These are phyloP conservation scores for Bambusicola thoracicus DNA, from an alignment of 2,113 vertebrate genomes.

Conservation along the genomic window DNA sequence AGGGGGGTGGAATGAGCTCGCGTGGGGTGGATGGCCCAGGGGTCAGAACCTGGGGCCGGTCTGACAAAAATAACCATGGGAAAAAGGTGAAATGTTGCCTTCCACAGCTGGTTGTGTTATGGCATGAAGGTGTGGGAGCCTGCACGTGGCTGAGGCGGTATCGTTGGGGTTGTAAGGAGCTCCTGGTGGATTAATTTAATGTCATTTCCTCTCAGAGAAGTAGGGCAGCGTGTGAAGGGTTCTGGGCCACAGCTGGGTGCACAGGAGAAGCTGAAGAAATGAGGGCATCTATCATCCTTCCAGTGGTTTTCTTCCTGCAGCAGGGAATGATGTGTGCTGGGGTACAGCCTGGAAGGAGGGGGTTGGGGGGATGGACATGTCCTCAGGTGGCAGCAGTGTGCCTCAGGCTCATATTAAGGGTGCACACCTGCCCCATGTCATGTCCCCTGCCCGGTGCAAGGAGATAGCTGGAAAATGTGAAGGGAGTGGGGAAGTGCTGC, in stretches of 20 bases:
- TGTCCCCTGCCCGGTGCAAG: not conserved
- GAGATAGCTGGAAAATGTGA: not conserved
- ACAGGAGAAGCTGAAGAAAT: not conserved
- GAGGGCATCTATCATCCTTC: not conserved
- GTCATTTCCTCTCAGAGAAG: not conserved
- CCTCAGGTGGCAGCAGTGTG: not conserved
- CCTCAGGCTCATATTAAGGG: not conserved
- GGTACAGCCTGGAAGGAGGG: not conserved
- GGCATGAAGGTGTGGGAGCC: not conserved
- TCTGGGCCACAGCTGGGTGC: not conserved
- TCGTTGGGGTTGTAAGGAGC: not conserved
- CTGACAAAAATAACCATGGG: not conserved
- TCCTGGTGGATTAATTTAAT: not conserved
- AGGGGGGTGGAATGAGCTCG: not conserved
- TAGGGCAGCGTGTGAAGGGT: not conserved
- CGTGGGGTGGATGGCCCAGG: not conserved
- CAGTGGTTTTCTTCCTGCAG: not conserved
- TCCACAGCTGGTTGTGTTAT: not conserved
- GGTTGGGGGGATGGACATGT: not conserved
- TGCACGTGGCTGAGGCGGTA: not conserved
- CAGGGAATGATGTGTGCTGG: not conserved
- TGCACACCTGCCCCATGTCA: not conserved
- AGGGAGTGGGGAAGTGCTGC: not conserved
- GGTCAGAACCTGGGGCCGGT: too few relatives aligned
- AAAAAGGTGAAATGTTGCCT: not conserved